Conservation (phyloP, 2,888 invertebrate species). For the Beris chalybata region DNA sequence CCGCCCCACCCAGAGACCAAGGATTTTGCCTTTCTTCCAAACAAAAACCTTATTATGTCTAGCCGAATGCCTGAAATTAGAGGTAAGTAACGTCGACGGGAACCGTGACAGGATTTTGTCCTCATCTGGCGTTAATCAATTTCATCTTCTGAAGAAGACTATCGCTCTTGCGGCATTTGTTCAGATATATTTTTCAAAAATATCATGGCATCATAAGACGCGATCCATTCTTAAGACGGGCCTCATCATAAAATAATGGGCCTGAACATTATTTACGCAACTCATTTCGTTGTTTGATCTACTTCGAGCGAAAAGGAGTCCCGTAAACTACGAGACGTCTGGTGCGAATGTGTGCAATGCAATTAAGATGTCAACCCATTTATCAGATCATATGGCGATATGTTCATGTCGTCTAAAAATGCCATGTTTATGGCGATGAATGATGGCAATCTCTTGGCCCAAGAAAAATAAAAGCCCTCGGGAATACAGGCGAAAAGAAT, state of each 20-base stretch:
- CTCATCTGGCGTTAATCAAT: constrained; percentile 26
- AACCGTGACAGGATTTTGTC: constrained; percentile 6
- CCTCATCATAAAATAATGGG: neutral
- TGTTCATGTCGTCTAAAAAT: constrained; percentile 28
- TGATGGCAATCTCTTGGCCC: constrained; percentile 2
- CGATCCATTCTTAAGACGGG: neutral
- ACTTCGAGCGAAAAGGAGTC: neutral
- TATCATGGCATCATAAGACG: too few relatives aligned
- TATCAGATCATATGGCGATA: constrained; percentile 23
- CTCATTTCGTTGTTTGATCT: neutral
- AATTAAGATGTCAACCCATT: constrained; percentile 31
- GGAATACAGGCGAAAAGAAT: neutral
- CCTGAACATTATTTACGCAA: neutral
- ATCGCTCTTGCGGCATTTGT: neutral
- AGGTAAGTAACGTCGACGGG: constrained; percentile 13
- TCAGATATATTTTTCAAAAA: neutral
- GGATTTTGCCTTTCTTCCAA: neutral
- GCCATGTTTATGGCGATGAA: constrained; percentile 18
- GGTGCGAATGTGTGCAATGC: constrained; percentile 22
- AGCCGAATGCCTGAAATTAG: constrained; percentile 3
- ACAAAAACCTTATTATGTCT: constrained; percentile 22
- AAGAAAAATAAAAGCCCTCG: too few relatives aligned
- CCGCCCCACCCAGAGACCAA: too few relatives aligned
- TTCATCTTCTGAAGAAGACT: neutral
- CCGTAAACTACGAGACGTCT: neutral